phyloP scores from a whole-genome alignment of 2,113 vertebrate species.

The Atrichornis clamosus region DNA sequence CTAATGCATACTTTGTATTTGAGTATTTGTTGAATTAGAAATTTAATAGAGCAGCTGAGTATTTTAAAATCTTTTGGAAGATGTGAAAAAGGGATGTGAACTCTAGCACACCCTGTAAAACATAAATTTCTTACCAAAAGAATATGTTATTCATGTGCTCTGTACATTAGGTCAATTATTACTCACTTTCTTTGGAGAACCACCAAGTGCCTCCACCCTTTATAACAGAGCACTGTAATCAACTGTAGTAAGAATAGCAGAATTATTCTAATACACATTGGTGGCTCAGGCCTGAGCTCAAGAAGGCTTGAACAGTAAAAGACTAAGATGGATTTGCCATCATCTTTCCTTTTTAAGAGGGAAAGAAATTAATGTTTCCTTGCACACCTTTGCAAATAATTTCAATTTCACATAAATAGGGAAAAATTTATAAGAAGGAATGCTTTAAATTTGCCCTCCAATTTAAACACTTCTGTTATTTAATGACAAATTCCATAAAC shows the following conservation, averaged over 20 bases:
- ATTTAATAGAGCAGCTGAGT: slow-evolving; percentile 70
- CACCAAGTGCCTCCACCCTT: slow-evolving; percentile 77
- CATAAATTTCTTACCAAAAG: slow-evolving; percentile 72
- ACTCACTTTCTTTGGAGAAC: slow-evolving; percentile 78
- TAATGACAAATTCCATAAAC: slow-evolving; percentile 66
- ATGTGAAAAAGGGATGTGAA: slow-evolving; percentile 73
- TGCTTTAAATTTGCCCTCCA: slow-evolving; percentile 34
- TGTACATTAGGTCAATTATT: slow-evolving; percentile 83
- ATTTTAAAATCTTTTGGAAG: slow-evolving; percentile 74
- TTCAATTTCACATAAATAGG: slow-evolving; percentile 45
- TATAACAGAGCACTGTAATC: slow-evolving; percentile 66
- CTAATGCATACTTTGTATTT: slow-evolving; percentile 55
- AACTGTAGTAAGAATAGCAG: slow-evolving; percentile 63
- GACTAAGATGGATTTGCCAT: slow-evolving; percentile 37
- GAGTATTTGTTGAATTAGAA: slow-evolving; percentile 68
- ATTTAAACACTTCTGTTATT: slow-evolving; percentile 63
- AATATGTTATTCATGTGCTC: slow-evolving; percentile 80
- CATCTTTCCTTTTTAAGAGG: background rate
- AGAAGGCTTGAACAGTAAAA: slow-evolving; percentile 28
- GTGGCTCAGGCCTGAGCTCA: slow-evolving; percentile 16
- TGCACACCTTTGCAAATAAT: slow-evolving; percentile 56
- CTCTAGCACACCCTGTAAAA: slow-evolving; percentile 72
- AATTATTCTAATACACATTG: slow-evolving; percentile 29
- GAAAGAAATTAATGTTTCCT: slow-evolving; percentile 10
- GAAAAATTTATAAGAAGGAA: slow-evolving; percentile 17